Conservation (phyloP, 2,888 invertebrate species). For the Drosophila nr. perissopoda region DNA sequence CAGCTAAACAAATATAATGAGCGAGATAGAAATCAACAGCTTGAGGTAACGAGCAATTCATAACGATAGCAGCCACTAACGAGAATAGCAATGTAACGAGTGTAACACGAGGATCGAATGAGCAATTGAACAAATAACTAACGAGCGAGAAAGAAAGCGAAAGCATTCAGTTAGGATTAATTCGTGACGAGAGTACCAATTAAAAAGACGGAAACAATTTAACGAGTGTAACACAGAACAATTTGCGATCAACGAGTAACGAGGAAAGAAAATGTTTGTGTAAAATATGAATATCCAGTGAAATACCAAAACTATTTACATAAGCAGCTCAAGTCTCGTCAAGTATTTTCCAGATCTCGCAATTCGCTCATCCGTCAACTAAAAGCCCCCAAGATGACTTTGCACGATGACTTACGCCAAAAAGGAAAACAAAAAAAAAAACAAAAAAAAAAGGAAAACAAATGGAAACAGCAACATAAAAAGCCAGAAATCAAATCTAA, state of each 20-base stretch:
- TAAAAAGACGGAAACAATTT: not conserved
- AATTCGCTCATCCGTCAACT: conserved; percentile 9
- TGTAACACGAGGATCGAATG: not conserved
- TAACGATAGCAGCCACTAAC: not conserved
- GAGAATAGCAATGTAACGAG: not conserved
- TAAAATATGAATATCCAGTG: not conserved
- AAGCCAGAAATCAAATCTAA: conserved; percentile 59
- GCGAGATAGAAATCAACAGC: not conserved
- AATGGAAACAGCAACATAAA: conserved; percentile 10
- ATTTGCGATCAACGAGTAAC: not conserved
- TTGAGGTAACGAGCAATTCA: not conserved
- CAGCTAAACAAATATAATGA: not conserved
- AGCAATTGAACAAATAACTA: not conserved
- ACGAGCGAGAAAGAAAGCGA: not conserved
- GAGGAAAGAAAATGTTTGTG: not conserved
- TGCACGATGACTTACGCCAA: not conserved
- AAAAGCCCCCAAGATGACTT: conserved; percentile 24
- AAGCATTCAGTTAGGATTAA: not conserved
- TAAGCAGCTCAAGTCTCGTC: not conserved
- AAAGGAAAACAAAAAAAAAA: not conserved
- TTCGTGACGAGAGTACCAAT: not conserved
- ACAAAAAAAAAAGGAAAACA: not conserved
- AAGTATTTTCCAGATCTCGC: conserved; percentile 6
- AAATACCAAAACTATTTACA: not conserved
- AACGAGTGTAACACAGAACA: not conserved